Evolutionary conservation across 2,113 vertebrate species (phyloP).

Genomic region (Genyomyrus donnyi): DNA sequence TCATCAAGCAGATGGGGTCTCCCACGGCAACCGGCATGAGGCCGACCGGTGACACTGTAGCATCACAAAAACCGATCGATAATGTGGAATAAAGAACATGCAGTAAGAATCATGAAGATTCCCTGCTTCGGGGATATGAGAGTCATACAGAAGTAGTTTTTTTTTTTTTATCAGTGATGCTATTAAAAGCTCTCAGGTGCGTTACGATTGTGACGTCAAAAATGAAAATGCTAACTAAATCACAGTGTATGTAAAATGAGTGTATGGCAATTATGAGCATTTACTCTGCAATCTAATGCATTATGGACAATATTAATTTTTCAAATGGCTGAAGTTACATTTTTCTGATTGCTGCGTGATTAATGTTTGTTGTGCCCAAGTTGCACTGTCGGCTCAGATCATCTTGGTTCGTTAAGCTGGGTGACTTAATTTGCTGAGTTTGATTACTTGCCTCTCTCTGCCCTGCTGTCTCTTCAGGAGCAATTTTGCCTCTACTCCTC

Average conservation of each 20-base stretch:
- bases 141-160: neutral
- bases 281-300: constrained; percentile 20
- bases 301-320: constrained; percentile 19
- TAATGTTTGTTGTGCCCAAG: constrained; percentile 21
- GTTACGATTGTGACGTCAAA: neutral
- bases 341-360: constrained; percentile 25
- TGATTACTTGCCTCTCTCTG: constrained; percentile 24
- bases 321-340: constrained; percentile 1
- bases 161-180: neutral
- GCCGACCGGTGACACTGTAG: neutral
- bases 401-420: constrained; percentile 33
- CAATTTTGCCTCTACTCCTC: too few species aligned
- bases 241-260: neutral
- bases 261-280: constrained; percentile 2
- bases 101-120: neutral
- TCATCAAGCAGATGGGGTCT: neutral
- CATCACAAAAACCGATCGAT: neutral
- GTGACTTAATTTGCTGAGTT: constrained; percentile 28
- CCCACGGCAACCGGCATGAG: neutral
- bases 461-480: constrained; percentile 14
- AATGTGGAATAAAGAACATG: neutral
- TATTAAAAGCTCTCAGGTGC: neutral
- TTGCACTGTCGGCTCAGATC: constrained; percentile 25
- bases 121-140: neutral
- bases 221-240: neutral